phyloP scores from a whole-genome alignment of 2,797 vertebrate species.

The Anniella stebbinsi region DNA sequence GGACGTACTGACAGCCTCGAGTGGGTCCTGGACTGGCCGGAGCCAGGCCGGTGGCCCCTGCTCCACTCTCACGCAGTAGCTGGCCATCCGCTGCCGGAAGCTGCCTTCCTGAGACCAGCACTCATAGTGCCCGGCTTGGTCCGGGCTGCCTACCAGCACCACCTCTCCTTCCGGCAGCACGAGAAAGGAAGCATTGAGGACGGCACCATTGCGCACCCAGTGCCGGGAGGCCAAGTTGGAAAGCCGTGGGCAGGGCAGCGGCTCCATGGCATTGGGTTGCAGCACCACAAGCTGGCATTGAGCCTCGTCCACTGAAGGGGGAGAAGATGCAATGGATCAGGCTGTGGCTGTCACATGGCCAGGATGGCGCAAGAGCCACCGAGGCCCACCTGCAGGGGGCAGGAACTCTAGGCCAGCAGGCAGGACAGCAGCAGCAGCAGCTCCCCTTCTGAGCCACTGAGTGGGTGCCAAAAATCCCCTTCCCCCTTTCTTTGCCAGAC shows the following conservation, averaged over 20 bases:
- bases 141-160: constrained; percentile 88
- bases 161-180: constrained; percentile 88
- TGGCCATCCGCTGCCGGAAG: constrained; percentile 90
- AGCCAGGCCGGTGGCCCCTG: constrained; percentile 71
- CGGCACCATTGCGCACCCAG: constrained; percentile 85
- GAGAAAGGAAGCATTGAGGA: constrained; percentile 83
- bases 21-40: constrained; percentile 58
- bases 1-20: constrained; percentile 71
- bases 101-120: constrained; percentile 94
- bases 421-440: too few relatives aligned
- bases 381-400: too few relatives aligned
- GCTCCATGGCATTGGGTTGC: constrained; percentile 86
- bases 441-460: background rate
- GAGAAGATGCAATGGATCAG: background rate
- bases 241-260: constrained; percentile 87
- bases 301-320: constrained; percentile 72
- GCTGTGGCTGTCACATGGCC: rapidly evolving
- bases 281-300: constrained; percentile 85
- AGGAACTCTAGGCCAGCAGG: background rate
- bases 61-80: constrained; percentile 88
- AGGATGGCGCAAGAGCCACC: background rate
- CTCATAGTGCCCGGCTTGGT: constrained; percentile 87
- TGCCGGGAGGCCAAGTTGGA: constrained; percentile 91
- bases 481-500: rapidly evolving
- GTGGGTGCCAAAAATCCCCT: rapidly evolving